These are phyloP conservation scores for Passer domesticus DNA, from an alignment of 2,113 vertebrate species.

Conservation along the genomic window DNA sequence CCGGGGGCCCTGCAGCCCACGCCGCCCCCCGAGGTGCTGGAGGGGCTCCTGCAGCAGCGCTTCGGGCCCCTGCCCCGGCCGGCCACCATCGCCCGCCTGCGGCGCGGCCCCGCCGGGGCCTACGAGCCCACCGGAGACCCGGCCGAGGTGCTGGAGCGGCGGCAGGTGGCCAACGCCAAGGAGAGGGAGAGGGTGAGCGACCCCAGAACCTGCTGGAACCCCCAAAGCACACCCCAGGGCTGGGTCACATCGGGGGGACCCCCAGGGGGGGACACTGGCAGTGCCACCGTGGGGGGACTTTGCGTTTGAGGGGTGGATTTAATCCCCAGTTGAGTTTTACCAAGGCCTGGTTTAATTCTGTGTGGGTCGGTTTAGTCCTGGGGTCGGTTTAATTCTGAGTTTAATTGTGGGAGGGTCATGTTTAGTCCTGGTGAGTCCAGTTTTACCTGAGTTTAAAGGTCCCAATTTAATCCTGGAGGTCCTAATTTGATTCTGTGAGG, in stretches of 20 bases:
- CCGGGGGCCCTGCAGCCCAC: neutral
- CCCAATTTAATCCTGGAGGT: neutral
- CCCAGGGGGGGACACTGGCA: rapidly evolving
- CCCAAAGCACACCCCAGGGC: rapidly evolving
- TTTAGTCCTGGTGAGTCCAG: neutral
- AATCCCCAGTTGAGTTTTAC: neutral
- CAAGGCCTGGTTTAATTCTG: neutral
- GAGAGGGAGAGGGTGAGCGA: constrained; percentile 12
- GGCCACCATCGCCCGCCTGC: neutral
- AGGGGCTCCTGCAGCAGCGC: neutral
- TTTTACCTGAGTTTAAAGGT: neutral
- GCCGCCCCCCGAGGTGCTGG: neutral
- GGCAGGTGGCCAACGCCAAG: constrained; percentile 22
- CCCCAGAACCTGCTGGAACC: rapidly evolving
- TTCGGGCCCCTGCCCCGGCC: neutral
- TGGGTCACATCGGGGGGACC: rapidly evolving
- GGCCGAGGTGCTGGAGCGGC: neutral
- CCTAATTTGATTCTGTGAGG: neutral
- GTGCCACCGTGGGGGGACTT: too few relatives aligned
- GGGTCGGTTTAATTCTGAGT: neutral
- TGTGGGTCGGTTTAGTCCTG: neutral
- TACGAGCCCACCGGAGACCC: neutral
- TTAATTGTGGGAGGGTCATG: neutral
- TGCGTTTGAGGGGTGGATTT: rapidly evolving
- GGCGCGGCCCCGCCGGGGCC: rapidly evolving